phyloP scores from a whole-genome alignment of 2,113 vertebrate species.

The Porphyrio hochstetteri region DNA sequence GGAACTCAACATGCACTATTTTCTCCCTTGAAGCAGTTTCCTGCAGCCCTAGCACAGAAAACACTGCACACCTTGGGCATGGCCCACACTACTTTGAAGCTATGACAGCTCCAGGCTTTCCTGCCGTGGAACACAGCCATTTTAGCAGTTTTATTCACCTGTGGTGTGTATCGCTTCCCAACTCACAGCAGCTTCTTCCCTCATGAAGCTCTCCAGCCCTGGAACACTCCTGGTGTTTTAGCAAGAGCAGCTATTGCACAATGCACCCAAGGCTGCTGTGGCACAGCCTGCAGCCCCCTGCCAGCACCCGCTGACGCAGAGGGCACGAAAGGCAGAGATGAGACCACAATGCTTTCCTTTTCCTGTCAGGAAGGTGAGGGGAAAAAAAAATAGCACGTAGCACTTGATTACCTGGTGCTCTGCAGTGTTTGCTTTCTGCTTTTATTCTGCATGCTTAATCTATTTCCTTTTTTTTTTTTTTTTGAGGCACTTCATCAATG shows the following conservation, averaged over 20 bases:
- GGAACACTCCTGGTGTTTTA: not conserved
- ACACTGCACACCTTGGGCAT: rapidly evolving
- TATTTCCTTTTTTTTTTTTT: not conserved
- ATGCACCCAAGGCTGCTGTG: rapidly evolving
- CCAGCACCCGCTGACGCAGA: not conserved
- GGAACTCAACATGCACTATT: rapidly evolving
- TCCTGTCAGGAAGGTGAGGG: not conserved
- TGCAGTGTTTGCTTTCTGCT: conserved; percentile 26
- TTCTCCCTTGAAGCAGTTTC: rapidly evolving
- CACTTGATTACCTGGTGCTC: not conserved
- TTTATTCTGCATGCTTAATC: not conserved
- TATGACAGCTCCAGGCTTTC: not conserved
- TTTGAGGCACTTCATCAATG: not conserved
- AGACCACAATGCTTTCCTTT: not conserved
- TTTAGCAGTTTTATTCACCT: not conserved
- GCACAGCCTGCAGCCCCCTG: not conserved
- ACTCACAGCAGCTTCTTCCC: not conserved
- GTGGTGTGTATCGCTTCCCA: not conserved
- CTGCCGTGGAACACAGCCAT: not conserved
- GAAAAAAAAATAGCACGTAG: not conserved
- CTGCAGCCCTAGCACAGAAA: not conserved
- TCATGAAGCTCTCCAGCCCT: not conserved
- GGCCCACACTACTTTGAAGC: rapidly evolving
- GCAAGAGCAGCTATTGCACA: not conserved
- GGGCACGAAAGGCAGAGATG: rapidly evolving